A percentile compares a stretch with the other conserved stretches of the same genome.
Evolutionary conservation across 2,113 vertebrate species (phyloP).

Genomic region (Pantherophis guttatus): DNA sequence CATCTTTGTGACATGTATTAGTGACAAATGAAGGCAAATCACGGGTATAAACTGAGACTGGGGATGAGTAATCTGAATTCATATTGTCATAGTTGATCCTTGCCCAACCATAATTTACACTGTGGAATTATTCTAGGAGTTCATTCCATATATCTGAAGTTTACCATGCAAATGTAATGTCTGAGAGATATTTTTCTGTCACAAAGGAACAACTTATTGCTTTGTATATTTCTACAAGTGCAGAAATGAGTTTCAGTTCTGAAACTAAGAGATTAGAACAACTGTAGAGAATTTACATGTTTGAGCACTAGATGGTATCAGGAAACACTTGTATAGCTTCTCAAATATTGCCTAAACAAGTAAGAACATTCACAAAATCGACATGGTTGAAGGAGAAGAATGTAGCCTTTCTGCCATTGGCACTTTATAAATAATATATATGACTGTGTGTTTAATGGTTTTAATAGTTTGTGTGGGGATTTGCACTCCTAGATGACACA

Average conservation of each 20-base stretch:
- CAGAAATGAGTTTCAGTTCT: neutral
- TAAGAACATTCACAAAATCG: neutral
- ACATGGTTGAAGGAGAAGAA: neutral
- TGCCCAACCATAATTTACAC: neutral
- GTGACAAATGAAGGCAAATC: neutral
- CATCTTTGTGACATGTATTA: neutral
- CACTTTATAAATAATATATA: neutral
- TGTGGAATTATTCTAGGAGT: neutral
- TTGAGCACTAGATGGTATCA: neutral
- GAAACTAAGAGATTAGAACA: neutral
- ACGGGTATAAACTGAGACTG: neutral
- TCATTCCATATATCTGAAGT: neutral
- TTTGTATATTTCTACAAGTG: neutral
- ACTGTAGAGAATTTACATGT: neutral
- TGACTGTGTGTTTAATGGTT: neutral
- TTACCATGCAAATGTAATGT: neutral
- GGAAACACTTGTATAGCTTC: neutral
- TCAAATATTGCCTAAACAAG: neutral
- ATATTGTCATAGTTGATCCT: neutral
- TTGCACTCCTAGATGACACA: neutral
- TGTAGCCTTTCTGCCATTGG: neutral
- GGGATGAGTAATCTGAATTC: accelerated
- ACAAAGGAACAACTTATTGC: neutral
- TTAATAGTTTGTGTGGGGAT: neutral
- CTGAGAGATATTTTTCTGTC: neutral